Evolutionary conservation across 2,113 vertebrate genomes (phyloP).

Genomic region (Tyto alba): DNA sequence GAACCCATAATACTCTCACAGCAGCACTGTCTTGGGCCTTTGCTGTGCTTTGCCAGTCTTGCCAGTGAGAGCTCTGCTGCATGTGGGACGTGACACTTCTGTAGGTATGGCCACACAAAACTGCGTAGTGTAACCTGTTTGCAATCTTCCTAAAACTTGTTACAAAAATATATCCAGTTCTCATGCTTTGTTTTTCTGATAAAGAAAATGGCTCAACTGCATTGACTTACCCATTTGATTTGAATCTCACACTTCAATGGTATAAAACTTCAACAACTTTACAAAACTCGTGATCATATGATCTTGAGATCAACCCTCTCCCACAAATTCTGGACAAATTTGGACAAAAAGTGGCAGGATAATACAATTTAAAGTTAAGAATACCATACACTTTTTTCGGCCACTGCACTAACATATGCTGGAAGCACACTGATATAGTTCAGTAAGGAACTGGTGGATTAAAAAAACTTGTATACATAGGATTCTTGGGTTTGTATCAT

Average conservation of each 20-base stretch:
- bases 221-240: neutral
- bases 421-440: neutral
- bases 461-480: neutral
- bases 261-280: neutral
- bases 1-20: neutral
- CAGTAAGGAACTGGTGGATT: neutral
- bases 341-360: neutral
- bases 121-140: neutral
- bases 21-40: neutral
- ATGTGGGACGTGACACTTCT: fast-evolving
- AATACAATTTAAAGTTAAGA: neutral
- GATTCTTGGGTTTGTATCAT: neutral
- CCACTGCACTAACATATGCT: neutral
- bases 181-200: neutral
- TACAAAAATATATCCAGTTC: neutral
- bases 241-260: neutral
- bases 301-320: neutral
- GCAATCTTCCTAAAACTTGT: neutral
- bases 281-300: neutral
- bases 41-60: neutral
- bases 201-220: neutral
- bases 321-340: neutral
- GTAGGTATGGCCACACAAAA: neutral
- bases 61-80: neutral
- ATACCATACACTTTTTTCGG: neutral